Evolutionary conservation across 2,113 vertebrate species (phyloP), one percentile per base, ranked within the genome.

Genomic region (Vidua macroura): DNA sequence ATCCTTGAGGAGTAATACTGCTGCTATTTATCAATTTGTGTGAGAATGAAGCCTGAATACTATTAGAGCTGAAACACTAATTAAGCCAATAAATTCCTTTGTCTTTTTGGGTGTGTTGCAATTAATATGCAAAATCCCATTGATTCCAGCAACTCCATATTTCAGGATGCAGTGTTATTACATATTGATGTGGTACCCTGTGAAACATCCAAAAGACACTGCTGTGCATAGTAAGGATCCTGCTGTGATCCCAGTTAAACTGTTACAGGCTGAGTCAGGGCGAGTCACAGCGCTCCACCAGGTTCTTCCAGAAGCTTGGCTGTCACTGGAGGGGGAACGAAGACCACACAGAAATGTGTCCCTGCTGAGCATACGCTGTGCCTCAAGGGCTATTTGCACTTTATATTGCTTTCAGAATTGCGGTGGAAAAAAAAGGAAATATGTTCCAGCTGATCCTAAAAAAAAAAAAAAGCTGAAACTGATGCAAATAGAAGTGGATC

Each of bases 41-140:
- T 67, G 82, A 90, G 76, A 87, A 89, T 64, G 92, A 91, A 95
- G 58, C 77, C 74, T 80, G 84, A 91, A 88, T 18, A 18, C 82
- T 95, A 86, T 75, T 95, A 94, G 49, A 83, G 73, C 81, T 74
- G 91, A 92, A 96, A 72, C 79, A 20, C 25, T 95, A 92, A 94
- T 97, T 95, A 96, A 97, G 63, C 87, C 95, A 97, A 91, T 94
- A 92, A 88, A 88, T 92, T 96, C 93, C 77, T 91, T 66, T 86
- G 93, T 66, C 49, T 81, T 92, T 92, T 96, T 72, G 78, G 70
- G 94, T 62, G 78, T 78, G 68, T 92, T 85, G 73, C 79, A 94
- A 97, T 97, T 96, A 97, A 97, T 97, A 98, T 97, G 96, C 92
- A 97, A 97, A 96, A 86, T 81, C 80, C 53, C 85, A 89, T 90